phyloP scores from a whole-genome alignment of 2,888 invertebrate genomes.

The Tineola bisselliella region DNA sequence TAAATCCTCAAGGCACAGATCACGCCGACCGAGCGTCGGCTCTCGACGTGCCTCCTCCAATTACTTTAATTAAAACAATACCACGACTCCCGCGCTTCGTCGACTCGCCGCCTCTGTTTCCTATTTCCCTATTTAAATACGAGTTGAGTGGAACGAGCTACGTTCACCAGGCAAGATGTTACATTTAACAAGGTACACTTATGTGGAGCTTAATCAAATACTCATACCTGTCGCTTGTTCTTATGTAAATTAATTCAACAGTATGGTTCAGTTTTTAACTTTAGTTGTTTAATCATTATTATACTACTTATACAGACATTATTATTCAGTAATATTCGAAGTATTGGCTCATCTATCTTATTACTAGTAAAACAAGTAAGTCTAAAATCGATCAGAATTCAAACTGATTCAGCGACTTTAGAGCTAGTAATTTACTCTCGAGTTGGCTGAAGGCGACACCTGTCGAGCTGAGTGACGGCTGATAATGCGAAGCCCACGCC shows the following conservation, averaged over 20 bases:
- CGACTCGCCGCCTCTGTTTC: constrained; percentile 56
- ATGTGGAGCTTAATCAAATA: neutral
- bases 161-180: constrained; percentile 60
- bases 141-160: constrained; percentile 48
- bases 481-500: constrained; percentile 41
- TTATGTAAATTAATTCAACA: neutral
- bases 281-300: neutral
- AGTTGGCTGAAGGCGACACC: constrained; percentile 67
- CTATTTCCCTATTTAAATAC: constrained; percentile 66
- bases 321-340: neutral
- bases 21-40: constrained; percentile 47
- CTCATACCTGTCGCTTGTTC: neutral
- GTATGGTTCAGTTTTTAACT: neutral
- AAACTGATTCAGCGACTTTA: constrained; percentile 62
- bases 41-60: constrained; percentile 64
- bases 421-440: constrained; percentile 65
- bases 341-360: neutral
- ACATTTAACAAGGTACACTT: constrained; percentile 22
- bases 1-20: constrained; percentile 66
- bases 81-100: constrained; percentile 56
- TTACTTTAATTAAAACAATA: constrained; percentile 69
- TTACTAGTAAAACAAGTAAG: neutral
- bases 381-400: constrained; percentile 54
- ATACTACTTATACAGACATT: too few relatives aligned
- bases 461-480: constrained; percentile 62